These are phyloP conservation scores for Neoascia interrupta DNA, from an alignment of 2,888 invertebrate genomes.

Conservation along the genomic window DNA sequence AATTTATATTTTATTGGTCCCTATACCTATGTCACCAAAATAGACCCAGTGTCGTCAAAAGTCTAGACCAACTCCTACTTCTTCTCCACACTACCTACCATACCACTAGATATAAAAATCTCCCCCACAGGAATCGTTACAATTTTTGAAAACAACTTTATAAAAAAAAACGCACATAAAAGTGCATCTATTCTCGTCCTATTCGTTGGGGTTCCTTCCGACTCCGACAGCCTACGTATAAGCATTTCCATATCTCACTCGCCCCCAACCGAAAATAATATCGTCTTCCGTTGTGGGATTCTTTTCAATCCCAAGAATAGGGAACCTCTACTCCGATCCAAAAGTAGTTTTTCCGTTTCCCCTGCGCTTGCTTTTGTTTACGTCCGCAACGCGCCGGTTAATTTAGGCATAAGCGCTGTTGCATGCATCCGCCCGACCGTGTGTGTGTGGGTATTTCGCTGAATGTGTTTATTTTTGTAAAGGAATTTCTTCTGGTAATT, in stretches of 20 bases:
- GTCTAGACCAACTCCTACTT: too few species aligned
- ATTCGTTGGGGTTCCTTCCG: slow-evolving; percentile 62
- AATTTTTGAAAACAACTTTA: background rate
- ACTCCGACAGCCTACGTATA: background rate
- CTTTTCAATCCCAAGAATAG: slow-evolving; percentile 29
- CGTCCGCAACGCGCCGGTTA: slow-evolving; percentile 23
- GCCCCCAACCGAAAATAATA: slow-evolving; percentile 36
- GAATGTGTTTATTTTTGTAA: slow-evolving; percentile 59
- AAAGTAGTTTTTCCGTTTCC: slow-evolving; percentile 36
- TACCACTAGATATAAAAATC: too few species aligned
- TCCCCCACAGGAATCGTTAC: background rate
- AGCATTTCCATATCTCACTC: slow-evolving; percentile 18
- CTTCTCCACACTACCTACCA: too few species aligned
- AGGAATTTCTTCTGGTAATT: slow-evolving; percentile 60
- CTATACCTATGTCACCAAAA: too few species aligned
- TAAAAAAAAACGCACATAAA: background rate
- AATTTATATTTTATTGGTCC: too few species aligned
- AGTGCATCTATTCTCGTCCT: slow-evolving; percentile 36
- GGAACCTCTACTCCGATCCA: slow-evolving; percentile 9
- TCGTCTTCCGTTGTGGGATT: slow-evolving; percentile 25
- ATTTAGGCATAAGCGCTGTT: slow-evolving; percentile 20
- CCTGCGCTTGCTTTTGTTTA: slow-evolving; percentile 53
- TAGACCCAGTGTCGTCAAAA: too few species aligned
- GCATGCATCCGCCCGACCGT: slow-evolving; percentile 2
- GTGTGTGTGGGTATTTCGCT: slow-evolving; percentile 16